phyloP scores from a whole-genome alignment of 2,888 invertebrate genomes.

The Falcaria lacertinaria region DNA sequence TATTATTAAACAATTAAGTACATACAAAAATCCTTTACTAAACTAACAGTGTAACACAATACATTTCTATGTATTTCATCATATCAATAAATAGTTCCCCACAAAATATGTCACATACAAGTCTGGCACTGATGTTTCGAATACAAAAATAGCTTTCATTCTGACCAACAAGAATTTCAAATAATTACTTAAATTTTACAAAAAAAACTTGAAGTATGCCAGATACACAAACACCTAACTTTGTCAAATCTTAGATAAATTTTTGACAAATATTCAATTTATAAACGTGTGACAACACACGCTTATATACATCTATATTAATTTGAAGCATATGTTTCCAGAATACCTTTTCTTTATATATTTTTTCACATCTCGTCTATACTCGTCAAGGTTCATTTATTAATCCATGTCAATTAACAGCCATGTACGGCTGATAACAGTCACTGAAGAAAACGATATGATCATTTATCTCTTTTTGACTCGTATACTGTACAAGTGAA shows the following conservation, averaged over 20 bases:
- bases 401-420: no score
- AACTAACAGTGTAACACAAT: slow-evolving; percentile 18
- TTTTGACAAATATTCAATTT: no score
- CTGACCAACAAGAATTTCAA: neutral
- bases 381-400: no score
- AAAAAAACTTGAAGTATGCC: neutral
- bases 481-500: no score
- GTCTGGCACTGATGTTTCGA: slow-evolving; percentile 20
- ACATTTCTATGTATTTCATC: slow-evolving; percentile 8
- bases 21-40: slow-evolving; percentile 23
- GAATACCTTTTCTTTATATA: no score
- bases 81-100: slow-evolving; percentile 12
- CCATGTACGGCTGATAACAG: no score
- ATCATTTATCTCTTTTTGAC: no score
- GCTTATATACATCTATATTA: no score
- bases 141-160: slow-evolving; percentile 1
- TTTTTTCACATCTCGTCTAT: no score
- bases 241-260: neutral
- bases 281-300: no score
- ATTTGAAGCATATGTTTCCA: no score
- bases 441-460: no score
- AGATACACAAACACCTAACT: neutral
- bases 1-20: slow-evolving; percentile 50
- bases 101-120: slow-evolving; percentile 4
- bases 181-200: neutral